Percentiles rank a stretch among this genome's conserved stretches.
Conservation (phyloP, 2,797 vertebrate genomes). For the Myripristis murdjan region DNA sequence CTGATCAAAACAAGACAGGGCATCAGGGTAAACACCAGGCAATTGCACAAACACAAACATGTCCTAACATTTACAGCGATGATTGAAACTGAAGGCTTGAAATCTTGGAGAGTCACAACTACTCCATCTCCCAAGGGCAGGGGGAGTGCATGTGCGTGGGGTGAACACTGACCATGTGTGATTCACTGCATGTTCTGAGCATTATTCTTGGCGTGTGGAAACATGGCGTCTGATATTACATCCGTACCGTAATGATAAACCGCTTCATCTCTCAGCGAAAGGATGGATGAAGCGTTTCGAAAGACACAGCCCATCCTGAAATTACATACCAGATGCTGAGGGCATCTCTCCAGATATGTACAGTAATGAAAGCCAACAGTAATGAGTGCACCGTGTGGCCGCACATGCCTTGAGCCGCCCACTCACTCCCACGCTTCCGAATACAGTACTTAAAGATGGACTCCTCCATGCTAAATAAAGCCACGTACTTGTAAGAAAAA, state of each 20-base stretch:
- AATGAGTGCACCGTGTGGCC: constrained; percentile 27
- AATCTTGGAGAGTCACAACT: constrained; percentile 37
- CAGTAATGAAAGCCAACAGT: constrained; percentile 64
- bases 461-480: constrained; percentile 12
- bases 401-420: neutral
- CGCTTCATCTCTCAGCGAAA: constrained; percentile 64
- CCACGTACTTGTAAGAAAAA: neutral
- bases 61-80: constrained; percentile 78
- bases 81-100: constrained; percentile 62
- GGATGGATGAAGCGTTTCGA: constrained; percentile 69
- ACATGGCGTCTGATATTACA: constrained; percentile 82
- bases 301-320: constrained; percentile 76
- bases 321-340: constrained; percentile 78
- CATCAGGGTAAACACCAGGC: constrained; percentile 61
- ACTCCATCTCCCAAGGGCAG: constrained; percentile 59
- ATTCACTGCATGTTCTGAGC: constrained; percentile 67
- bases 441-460: neutral
- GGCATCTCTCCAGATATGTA: constrained; percentile 69
- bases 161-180: constrained; percentile 57
- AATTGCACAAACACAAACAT: constrained; percentile 79
- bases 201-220: constrained; percentile 78
- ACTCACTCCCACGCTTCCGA: constrained; percentile 6
- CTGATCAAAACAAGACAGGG: constrained; percentile 71
- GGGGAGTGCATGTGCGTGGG: constrained; percentile 26
- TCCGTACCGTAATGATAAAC: constrained; percentile 83